Conservation (phyloP, 1,140 invertebrate genomes). For the Berghia stephanieae region DNA sequence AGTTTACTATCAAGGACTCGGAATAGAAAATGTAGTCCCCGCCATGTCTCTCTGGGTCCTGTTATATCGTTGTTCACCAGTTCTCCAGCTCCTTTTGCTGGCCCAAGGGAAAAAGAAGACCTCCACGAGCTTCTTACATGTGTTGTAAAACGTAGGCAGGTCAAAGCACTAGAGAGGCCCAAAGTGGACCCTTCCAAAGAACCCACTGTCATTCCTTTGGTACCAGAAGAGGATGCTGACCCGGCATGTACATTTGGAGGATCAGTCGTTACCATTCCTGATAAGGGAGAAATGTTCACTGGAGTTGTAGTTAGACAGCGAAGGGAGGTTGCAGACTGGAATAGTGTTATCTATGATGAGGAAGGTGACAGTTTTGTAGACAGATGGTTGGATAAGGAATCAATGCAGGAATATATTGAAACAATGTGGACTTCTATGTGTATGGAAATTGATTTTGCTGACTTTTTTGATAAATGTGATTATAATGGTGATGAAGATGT, state of each 20-base stretch:
- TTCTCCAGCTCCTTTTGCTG: neutral
- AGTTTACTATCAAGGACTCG: neutral
- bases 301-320: slow-evolving; percentile 11
- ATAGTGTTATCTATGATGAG: too few relatives aligned
- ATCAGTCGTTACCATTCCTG: slow-evolving; percentile 24
- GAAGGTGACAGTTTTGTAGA: too few relatives aligned
- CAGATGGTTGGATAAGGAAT: too few relatives aligned
- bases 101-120: neutral
- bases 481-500: too few relatives aligned
- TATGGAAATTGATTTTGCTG: too few relatives aligned
- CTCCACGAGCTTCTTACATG: neutral
- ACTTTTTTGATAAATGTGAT: too few relatives aligned
- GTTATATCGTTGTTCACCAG: neutral
- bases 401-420: too few relatives aligned
- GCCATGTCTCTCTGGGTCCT: neutral
- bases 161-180: slow-evolving; percentile 18
- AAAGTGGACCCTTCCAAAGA: slow-evolving; percentile 20
- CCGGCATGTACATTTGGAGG: slow-evolving; percentile 17
- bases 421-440: too few relatives aligned
- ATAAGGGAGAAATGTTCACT: slow-evolving; percentile 10
- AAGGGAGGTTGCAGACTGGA: slow-evolving; percentile 18
- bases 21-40: neutral
- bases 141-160: neutral
- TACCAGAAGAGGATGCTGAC: slow-evolving; percentile 4
- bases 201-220: slow-evolving; percentile 17